Conservation (phyloP, 37 sponge, comb jelly and placozoan species). For the Aphrocallistes beatrix region DNA sequence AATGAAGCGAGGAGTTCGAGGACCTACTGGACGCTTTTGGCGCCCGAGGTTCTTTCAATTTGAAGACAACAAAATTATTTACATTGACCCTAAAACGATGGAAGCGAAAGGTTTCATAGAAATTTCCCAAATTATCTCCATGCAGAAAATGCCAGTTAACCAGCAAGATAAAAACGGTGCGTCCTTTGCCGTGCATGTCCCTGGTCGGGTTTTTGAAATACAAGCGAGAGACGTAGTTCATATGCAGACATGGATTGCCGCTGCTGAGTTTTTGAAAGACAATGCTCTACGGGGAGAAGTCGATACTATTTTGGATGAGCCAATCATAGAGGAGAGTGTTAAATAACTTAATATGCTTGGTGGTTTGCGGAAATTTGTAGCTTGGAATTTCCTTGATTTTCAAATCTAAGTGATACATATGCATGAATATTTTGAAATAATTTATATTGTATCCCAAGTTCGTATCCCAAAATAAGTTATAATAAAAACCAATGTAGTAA, state of each 20-base stretch:
- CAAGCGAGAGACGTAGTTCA: not conserved
- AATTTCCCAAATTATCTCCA: not conserved
- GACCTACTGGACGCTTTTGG: not conserved
- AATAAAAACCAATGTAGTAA: no score
- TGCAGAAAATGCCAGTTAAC: not conserved
- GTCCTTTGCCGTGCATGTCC: not conserved
- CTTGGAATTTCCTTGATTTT: not conserved
- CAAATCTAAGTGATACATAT: not conserved
- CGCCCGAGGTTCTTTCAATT: not conserved
- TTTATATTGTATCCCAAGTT: no score
- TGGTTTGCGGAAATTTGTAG: not conserved
- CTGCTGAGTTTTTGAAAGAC: not conserved
- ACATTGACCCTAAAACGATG: not conserved
- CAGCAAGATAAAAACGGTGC: not conserved
- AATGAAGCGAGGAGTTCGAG: not conserved
- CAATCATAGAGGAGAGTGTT: no score
- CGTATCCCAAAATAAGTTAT: no score
- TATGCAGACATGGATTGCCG: not conserved
- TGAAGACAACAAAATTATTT: not conserved
- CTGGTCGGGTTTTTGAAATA: not conserved
- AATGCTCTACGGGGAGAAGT: no score
- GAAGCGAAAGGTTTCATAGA: not conserved
- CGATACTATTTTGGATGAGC: no score
- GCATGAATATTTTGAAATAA: no score
- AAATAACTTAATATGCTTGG: no score